Evolutionary conservation across 1,140 invertebrate species (phyloP), one percentile per base, ranked within the genome.

Genomic region (Vanessa tameamea): DNA sequence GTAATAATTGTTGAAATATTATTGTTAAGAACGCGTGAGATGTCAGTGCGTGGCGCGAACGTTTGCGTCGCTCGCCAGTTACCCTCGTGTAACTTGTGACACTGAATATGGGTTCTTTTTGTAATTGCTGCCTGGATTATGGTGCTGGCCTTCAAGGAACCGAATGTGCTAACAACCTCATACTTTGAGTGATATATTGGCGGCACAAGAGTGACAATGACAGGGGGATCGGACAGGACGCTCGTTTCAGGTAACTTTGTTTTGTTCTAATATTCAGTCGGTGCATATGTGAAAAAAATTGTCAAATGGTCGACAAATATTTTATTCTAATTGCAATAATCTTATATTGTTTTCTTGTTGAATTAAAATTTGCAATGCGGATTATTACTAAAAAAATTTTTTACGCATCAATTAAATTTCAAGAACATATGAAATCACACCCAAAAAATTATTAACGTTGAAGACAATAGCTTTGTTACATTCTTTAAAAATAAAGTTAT

Each of bases 41-140:
- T 79, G 80, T 80, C 74, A 79, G 81, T 86, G 80, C 79, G 80
- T 83, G 78, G 76, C 81, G 82, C 83, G 81, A 83, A 74, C 74
- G 75, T 79, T 77, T 81, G 82, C 79, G 82, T 84, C 75, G 79
- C 77, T 73, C 81, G 78, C 78, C 76, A 83, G 82, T 86, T 85
- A 89, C 84, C 88, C 87, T 90, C 89, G 90, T 90, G 89, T 87
- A 84, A 79, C 84, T 87, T 86, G 86, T 91, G 90, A 92, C 89
- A 92, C 91, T 92, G 90, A 92, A 91, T 87, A 85, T 87, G 88
- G 87, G 89, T 88, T 92, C 89, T 92, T 91, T 91, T 92, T 91
- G 88, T 91, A 91, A 86, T 90, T 91, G 88, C 88, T 92, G 89
- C 87, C 84, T 91, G 90, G 88, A 92, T 87, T 85, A 79, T 87